Evolutionary conservation across 2,888 invertebrate species (phyloP).

Genomic region (Teleiodes luculella): DNA sequence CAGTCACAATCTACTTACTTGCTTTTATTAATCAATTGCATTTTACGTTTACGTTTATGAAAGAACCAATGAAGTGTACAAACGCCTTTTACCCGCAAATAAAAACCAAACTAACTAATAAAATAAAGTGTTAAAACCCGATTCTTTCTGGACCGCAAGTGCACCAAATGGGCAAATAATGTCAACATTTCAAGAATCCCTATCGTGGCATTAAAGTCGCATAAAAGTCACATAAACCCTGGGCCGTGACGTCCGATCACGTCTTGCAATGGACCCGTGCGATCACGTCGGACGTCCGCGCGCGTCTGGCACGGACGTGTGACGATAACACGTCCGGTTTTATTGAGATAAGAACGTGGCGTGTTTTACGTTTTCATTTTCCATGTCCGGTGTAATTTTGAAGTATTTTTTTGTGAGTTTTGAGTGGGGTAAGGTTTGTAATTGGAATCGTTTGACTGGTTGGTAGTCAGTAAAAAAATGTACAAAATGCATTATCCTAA

Average conservation of each 20-base stretch:
- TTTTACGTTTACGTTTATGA: no score
- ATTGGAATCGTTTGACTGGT: no score
- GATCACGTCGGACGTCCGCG: conserved; percentile 25
- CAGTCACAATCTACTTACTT: no score
- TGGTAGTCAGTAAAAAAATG: no score
- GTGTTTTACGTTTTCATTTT: conserved; percentile 24
- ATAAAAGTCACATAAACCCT: conserved; percentile 9
- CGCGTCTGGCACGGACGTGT: conserved; percentile 18
- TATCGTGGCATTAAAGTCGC: conserved; percentile 4
- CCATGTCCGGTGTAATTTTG: conserved; percentile 5
- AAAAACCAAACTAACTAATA: background rate
- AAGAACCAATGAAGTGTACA: no score
- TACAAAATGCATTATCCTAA: no score
- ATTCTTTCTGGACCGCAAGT: background rate
- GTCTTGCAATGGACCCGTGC: conserved; percentile 16
- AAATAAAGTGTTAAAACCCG: conserved; percentile 3
- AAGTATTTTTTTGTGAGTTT: conserved; percentile 8
- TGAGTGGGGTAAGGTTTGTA: background rate
- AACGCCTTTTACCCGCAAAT: background rate
- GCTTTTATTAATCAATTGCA: no score
- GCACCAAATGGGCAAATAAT: conserved; percentile 7
- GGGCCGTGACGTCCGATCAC: conserved; percentile 13
- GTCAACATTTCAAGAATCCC: conserved; percentile 5
- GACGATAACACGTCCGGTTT: conserved; percentile 35
- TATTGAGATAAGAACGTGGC: conserved; percentile 32